phyloP scores from a whole-genome alignment of 2,797 vertebrate genomes.

The Gymnothorax reevesii region DNA sequence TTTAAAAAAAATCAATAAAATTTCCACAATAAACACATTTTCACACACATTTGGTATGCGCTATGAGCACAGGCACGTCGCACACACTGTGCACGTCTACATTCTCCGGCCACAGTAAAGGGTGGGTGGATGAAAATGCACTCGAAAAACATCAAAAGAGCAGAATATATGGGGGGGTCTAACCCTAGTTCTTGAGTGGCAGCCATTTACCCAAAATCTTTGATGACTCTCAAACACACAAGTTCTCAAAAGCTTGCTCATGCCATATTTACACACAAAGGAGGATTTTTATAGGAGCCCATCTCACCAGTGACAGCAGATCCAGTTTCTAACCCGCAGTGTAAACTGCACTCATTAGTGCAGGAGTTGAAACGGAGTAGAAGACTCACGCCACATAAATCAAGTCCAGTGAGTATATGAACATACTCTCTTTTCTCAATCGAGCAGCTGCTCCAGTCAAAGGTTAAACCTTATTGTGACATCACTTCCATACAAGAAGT shows the following conservation, averaged over 20 bases:
- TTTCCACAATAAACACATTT: not conserved
- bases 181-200: not conserved
- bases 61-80: not conserved
- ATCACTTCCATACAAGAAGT: not conserved
- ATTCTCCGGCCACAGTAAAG: not conserved
- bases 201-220: not conserved
- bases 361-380: not conserved
- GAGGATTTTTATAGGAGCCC: not conserved
- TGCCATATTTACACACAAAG: not conserved
- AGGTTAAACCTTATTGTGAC: not conserved
- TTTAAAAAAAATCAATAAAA: constrained; percentile 12
- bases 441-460: not conserved
- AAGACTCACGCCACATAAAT: not conserved
- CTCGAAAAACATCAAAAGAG: not conserved
- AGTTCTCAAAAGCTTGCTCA: not conserved
- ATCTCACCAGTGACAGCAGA: not conserved
- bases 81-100: not conserved
- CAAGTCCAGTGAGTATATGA: not conserved
- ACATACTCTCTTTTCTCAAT: not conserved
- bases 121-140: not conserved
- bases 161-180: not conserved
- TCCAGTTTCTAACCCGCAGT: not conserved
- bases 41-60: not conserved
- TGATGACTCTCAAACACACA: not conserved
- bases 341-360: not conserved